Conservation (phyloP, 2,888 invertebrate species). For the Aporophyla lueneburgensis region DNA sequence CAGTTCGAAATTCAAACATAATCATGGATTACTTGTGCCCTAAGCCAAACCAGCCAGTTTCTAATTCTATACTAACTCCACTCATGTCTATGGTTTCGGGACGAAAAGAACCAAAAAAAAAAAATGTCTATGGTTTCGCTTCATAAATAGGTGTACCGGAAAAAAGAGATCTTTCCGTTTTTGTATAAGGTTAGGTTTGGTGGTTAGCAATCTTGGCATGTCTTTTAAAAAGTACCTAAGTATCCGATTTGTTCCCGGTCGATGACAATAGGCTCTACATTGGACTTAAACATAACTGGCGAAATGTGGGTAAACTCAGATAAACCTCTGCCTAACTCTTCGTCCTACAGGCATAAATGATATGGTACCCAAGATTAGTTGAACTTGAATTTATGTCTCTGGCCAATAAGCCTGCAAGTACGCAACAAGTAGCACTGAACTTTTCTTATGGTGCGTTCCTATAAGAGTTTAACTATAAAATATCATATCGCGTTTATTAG, state of each 20-base stretch:
- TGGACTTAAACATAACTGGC: background rate
- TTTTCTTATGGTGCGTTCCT: background rate
- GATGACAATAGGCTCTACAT: background rate
- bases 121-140: constrained; percentile 43
- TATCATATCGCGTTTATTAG: background rate
- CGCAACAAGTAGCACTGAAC: too few species aligned
- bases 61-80: constrained; percentile 36
- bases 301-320: background rate
- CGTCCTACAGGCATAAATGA: too few species aligned
- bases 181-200: background rate
- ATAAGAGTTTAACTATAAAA: background rate
- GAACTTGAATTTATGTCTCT: background rate
- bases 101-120: too few species aligned
- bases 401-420: too few species aligned
- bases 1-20: constrained; percentile 52
- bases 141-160: constrained; percentile 30
- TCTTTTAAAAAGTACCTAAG: background rate
- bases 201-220: background rate
- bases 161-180: constrained; percentile 34
- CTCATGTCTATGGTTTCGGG: constrained; percentile 44
- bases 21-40: constrained; percentile 49
- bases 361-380: too few species aligned
- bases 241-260: background rate
- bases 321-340: background rate
- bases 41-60: constrained; percentile 44